Evolutionary conservation across 2,113 vertebrate genomes (phyloP).

Genomic region (Hippoglossus stenolepis): DNA sequence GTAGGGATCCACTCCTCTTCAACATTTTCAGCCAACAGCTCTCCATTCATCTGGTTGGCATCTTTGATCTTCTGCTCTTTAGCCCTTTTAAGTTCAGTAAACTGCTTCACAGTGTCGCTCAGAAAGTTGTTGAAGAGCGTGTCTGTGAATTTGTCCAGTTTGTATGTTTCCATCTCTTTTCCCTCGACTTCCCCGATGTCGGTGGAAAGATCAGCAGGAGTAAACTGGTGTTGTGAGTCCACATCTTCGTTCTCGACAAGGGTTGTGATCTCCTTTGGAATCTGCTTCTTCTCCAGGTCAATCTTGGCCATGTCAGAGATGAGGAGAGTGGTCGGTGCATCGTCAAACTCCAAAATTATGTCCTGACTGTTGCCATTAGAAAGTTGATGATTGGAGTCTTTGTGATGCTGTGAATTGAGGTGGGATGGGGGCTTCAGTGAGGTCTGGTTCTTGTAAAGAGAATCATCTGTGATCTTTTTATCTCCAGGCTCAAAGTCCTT

Average conservation of each 20-base stretch:
- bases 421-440: slow-evolving; percentile 19
- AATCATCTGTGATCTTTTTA: slow-evolving; percentile 56
- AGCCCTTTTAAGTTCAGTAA: slow-evolving; percentile 88
- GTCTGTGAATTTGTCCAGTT: slow-evolving; percentile 86
- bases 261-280: slow-evolving; percentile 70
- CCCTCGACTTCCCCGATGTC: slow-evolving; percentile 55
- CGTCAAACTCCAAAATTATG: slow-evolving; percentile 64
- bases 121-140: slow-evolving; percentile 87
- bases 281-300: slow-evolving; percentile 15
- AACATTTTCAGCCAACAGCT: slow-evolving; percentile 40
- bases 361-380: slow-evolving; percentile 56
- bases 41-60: slow-evolving; percentile 72
- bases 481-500: slow-evolving; percentile 58
- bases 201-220: slow-evolving; percentile 43
- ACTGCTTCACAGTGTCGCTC: slow-evolving; percentile 86
- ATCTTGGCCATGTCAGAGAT: slow-evolving; percentile 61
- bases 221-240: slow-evolving; percentile 75
- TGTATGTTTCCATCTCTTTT: slow-evolving; percentile 47
- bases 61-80: slow-evolving; percentile 89
- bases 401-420: slow-evolving; percentile 33
- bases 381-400: slow-evolving; percentile 41
- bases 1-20: slow-evolving; percentile 68
- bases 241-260: slow-evolving; percentile 83
- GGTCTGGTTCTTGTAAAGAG: slow-evolving; percentile 26
- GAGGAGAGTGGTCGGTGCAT: slow-evolving; percentile 42